Evolutionary conservation across 1,140 invertebrate species (phyloP).

Genomic region (Drosophila pseudoobscura): DNA sequence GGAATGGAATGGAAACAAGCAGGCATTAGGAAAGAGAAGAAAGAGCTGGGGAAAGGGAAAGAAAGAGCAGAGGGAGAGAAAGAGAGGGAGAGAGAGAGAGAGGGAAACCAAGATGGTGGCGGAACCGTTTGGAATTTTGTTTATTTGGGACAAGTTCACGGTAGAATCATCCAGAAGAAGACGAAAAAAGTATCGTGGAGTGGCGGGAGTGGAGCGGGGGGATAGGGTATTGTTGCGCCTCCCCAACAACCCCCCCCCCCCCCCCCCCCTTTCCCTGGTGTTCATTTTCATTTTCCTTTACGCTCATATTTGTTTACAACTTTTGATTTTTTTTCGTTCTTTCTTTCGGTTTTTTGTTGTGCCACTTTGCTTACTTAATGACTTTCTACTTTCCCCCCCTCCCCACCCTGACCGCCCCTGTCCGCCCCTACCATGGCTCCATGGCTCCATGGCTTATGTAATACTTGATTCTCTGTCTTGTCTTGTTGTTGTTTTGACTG

Average conservation of each 20-base stretch:
- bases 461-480: slow-evolving; percentile 32
- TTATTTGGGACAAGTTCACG: slow-evolving; percentile 77
- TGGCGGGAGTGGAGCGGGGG: background rate
- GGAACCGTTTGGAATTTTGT: slow-evolving; percentile 66
- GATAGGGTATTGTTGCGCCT: background rate
- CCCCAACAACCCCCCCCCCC: slow-evolving; percentile 21
- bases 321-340: slow-evolving; percentile 60
- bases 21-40: slow-evolving; percentile 34
- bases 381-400: slow-evolving; percentile 30
- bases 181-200: background rate
- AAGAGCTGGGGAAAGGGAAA: slow-evolving; percentile 9
- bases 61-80: slow-evolving; percentile 9
- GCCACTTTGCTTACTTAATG: slow-evolving; percentile 48
- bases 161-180: slow-evolving; percentile 43
- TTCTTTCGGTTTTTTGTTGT: slow-evolving; percentile 19
- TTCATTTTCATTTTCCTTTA: slow-evolving; percentile 73
- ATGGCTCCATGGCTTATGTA: slow-evolving; percentile 35
- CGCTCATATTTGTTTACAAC: slow-evolving; percentile 60
- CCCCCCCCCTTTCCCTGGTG: background rate
- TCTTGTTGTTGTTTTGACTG: slow-evolving; percentile 35
- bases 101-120: slow-evolving; percentile 21
- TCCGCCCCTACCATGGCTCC: background rate
- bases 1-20: slow-evolving; percentile 20
- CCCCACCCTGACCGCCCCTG: too few species aligned
- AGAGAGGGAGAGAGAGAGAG: slow-evolving; percentile 10